Base-by-base conservation (phyloP, 2,888 invertebrate genomes). In the Osedax frankpressi region DNA sequence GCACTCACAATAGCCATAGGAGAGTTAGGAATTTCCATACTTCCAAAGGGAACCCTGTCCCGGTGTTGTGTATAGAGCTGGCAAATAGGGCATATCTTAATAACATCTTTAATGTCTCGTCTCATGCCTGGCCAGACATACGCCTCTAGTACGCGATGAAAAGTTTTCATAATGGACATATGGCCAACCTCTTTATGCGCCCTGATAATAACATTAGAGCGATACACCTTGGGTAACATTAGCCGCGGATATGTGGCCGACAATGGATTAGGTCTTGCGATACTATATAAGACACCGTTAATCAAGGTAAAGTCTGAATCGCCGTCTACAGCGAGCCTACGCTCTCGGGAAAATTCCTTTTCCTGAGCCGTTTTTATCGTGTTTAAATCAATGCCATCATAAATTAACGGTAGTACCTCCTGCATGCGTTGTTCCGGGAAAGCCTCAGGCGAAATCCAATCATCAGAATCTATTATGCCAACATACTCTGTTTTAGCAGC, bases 61-160 rank as follows among this genome's bases (percentile, higher is more conserved):
- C 3, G 30, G 11, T 25, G 73, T 3, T 59, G 69, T 3, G 24
- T 1, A 25, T 73, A 27, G 2, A 28, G 2, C 59, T 30, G 44
- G 59, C 73, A 73, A 3, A 44, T 27, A 3, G 73, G 3, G 25
- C 73, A 73, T 25, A 19, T 1, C n/a, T 30, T 3, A 1, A 73
- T 26, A 14, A 19, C 3, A 0, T 11, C 26, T n/a, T 63, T 29
- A 14, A 73, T 60, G 28, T 24, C 19, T 25, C 59, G 30, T 3
- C 73, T 24, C 73, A 73, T 73, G 70, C 27, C 70, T 6, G 73
- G 70, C 73, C 73, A 71, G 1, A 73, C 73, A 28, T 73, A 73
- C 14, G 73, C 73, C 30, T 70, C 73, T 30, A n/a, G n/a, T 11
- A 3, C 6, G n/a, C n/a, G n/a, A n/a, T n/a, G n/a, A n/a, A n/a